Evolutionary conservation across 2,113 vertebrate species (phyloP).

Genomic region (Meleagris gallopavo): DNA sequence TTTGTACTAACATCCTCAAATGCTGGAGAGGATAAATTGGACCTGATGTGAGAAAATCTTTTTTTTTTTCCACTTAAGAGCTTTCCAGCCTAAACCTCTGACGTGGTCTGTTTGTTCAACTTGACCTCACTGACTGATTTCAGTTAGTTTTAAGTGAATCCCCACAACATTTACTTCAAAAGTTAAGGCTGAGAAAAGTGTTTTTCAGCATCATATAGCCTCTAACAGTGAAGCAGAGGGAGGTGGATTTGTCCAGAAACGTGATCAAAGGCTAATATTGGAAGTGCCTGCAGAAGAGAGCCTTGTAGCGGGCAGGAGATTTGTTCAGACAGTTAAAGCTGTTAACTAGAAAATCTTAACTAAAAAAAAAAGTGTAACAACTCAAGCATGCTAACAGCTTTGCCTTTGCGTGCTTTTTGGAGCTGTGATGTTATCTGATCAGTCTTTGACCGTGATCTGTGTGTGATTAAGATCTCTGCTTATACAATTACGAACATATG

Average conservation of each 20-base stretch:
- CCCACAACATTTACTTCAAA: neutral
- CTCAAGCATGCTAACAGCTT: fast-evolving
- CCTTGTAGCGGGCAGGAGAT: neutral
- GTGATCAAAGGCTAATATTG: neutral
- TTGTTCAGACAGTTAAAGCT: neutral
- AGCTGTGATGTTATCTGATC: neutral
- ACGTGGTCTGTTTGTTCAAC: neutral
- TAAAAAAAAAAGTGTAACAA: neutral
- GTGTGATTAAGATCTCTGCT: neutral
- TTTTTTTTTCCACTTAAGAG: neutral
- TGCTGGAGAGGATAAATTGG: neutral
- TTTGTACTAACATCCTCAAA: neutral
- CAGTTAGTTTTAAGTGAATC: neutral
- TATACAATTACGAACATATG: neutral
- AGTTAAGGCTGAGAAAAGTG: neutral
- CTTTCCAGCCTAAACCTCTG: neutral
- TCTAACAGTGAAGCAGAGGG: neutral
- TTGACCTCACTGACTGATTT: neutral
- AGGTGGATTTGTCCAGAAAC: neutral
- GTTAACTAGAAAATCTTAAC: neutral
- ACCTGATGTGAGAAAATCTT: neutral
- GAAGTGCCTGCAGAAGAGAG: neutral
- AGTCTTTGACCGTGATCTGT: neutral
- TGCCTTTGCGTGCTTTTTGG: neutral
- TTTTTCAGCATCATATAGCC: neutral